Evolutionary conservation across 2,888 invertebrate species (phyloP), one percentile per base, ranked within the genome.

Genomic region (Leptinotarsa peninsularis): DNA sequence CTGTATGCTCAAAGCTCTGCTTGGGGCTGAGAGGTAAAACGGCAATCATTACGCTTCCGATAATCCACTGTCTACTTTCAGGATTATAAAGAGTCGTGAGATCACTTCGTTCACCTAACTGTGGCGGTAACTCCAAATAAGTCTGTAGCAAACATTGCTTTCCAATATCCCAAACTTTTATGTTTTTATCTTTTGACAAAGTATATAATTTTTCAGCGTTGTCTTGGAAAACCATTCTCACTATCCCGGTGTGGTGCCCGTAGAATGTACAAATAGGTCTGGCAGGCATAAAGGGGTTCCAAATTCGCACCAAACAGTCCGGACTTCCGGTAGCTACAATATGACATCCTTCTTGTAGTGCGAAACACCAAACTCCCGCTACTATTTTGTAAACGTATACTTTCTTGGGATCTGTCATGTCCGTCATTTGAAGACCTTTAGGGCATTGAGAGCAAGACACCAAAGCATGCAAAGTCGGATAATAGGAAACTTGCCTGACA

Each of bases 101-200:
- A 23, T 91, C 90, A 1, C 90, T 90, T 79, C 92, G 90, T 82
- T 92, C 92, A 33, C 92, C 91, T 72, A 94, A 87, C 82, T 92
- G 90, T 7, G 91, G 83, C 1, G 92, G 92, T 18, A 94, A 87
- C 80, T 91, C 92, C 71, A 92, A 91, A 86, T 92, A 94, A 0
- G 93, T 93, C 91, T 94, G 94, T 33, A 95, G 83, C 83, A 94
- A 92, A 0, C 85, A 85, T 83, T 94, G 93, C 23, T 91, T 90
- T 66, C 90, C 89, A 33, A 94, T 89, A 83, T 95, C 93, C 94
- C 95, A 96, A 10, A 96, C 93, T 85, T 94, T 94, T 79, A 96
- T 91, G 80, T 89, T 90, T 83, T 93, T 93, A 83, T 94, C 93
- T 75, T 93, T 91, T 54, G 94, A 91, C 10, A 96, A 88, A 73